Evolutionary conservation across 2,113 vertebrate species (phyloP).

Genomic region (Megaceryle torquata): DNA sequence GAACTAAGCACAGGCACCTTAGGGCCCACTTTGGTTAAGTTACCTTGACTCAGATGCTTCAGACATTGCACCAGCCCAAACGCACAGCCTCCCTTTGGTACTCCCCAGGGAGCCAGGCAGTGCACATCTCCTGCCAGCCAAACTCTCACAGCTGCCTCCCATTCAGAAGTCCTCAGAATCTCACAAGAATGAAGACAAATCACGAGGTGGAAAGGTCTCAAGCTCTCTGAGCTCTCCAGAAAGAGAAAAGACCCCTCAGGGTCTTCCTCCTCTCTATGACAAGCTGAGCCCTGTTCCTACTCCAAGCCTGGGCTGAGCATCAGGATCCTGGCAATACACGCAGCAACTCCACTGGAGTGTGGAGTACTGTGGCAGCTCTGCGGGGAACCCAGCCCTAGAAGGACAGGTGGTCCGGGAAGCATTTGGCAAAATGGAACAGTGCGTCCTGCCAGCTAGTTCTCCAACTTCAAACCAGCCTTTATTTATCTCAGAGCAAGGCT

Average conservation of each 20-base stretch:
- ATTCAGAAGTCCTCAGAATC: not conserved
- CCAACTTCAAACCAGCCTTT: slow-evolving; percentile 13
- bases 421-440: slow-evolving; percentile 1
- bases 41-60: not conserved
- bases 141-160: not conserved
- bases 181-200: not conserved
- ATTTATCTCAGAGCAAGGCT: not conserved
- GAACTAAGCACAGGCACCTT: not conserved
- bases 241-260: not conserved
- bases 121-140: not conserved
- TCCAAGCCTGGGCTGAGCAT: not conserved
- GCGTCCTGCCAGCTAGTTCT: slow-evolving; percentile 15
- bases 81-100: not conserved
- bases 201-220: not conserved
- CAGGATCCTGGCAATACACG: fast-evolving
- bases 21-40: not conserved
- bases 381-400: not conserved
- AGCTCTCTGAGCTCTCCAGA: not conserved
- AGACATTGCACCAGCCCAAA: not conserved
- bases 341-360: fast-evolving
- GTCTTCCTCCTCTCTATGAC: not conserved
- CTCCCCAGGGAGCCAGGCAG: not conserved
- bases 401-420: slow-evolving; percentile 1
- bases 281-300: not conserved
- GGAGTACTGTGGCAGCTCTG: not conserved